phyloP scores from a whole-genome alignment of 1,140 invertebrate genomes.

The Bombus sylvicola region DNA sequence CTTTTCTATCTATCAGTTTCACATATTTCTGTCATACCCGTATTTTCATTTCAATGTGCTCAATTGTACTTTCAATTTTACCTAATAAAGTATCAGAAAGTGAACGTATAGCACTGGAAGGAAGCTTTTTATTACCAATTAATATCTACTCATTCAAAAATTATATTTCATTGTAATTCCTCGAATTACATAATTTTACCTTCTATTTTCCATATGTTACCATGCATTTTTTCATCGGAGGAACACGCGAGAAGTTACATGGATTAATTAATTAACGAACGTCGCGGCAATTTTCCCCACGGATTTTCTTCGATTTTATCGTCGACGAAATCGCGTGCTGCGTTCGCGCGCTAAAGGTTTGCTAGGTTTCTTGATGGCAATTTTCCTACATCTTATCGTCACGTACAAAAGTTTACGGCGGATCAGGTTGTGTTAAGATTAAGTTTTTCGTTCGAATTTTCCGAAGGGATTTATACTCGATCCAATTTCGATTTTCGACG shows the following conservation, averaged over 20 bases:
- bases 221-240: too few relatives aligned
- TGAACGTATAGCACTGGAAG: too few relatives aligned
- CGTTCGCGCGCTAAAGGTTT: neutral
- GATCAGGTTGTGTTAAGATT: conserved; percentile 7
- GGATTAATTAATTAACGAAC: neutral
- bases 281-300: neutral
- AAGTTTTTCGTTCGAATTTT: conserved; percentile 12
- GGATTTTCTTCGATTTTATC: conserved; percentile 13
- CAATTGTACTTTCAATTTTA: neutral
- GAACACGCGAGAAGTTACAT: neutral
- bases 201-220: too few relatives aligned
- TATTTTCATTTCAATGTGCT: neutral
- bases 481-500: conserved; percentile 13
- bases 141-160: too few relatives aligned
- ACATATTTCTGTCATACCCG: neutral
- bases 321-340: neutral
- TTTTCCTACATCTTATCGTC: conserved; percentile 12
- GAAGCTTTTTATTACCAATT: too few relatives aligned
- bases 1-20: too few relatives aligned
- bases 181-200: too few relatives aligned
- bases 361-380: neutral
- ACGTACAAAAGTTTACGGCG: conserved; percentile 25
- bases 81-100: neutral
- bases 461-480: neutral
- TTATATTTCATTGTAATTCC: too few relatives aligned